phyloP scores from a whole-genome alignment of 2,113 vertebrate genomes.

The Muntiacus muntjak region DNA sequence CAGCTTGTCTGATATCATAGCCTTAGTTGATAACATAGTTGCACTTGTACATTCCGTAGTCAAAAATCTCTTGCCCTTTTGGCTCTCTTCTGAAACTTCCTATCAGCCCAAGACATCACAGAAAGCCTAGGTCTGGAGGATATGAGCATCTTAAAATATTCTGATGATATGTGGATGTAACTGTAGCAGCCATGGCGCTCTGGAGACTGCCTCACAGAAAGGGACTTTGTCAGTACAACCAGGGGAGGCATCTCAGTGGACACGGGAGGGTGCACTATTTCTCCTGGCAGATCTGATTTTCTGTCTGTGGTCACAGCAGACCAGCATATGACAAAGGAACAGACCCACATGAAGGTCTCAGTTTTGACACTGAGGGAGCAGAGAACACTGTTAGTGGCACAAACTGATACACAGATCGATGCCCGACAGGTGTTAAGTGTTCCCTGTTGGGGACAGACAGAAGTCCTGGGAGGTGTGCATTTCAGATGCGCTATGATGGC shows the following conservation, averaged over 20 bases:
- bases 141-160: not conserved
- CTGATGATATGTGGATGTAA: fast-evolving
- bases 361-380: not conserved
- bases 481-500: not conserved
- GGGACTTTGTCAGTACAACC: fast-evolving
- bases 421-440: not conserved
- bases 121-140: not conserved
- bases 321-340: not conserved
- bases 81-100: not conserved
- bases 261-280: fast-evolving
- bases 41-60: not conserved
- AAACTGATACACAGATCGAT: not conserved
- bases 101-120: not conserved
- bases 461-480: fast-evolving
- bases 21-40: not conserved
- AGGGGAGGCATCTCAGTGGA: not conserved
- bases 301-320: not conserved
- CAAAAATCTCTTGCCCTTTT: not conserved
- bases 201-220: not conserved
- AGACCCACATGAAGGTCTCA: not conserved
- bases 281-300: not conserved
- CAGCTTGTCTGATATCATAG: not conserved
- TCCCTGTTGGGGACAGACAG: not conserved
- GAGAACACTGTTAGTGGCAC: not conserved
- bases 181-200: fast-evolving